phyloP scores from a whole-genome alignment of 1,140 invertebrate genomes.

The Drosophila parabipectinata region DNA sequence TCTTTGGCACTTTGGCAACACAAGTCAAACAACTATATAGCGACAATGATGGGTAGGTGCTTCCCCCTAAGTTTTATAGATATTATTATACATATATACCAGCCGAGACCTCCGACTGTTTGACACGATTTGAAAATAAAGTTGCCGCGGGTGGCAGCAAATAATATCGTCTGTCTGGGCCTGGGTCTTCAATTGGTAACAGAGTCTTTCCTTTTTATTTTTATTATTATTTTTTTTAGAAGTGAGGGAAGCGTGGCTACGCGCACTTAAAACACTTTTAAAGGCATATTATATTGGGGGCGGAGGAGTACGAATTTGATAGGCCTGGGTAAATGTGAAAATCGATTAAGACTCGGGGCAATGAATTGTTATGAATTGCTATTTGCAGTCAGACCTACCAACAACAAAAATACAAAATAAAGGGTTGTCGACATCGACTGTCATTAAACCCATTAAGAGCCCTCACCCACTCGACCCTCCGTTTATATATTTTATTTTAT shows the following conservation, averaged over 20 bases:
- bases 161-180: conserved; percentile 49
- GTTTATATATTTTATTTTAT: neutral
- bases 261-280: conserved; percentile 68
- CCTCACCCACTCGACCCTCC: no score
- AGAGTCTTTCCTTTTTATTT: conserved; percentile 9
- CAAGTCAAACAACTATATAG: conserved; percentile 29
- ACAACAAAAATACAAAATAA: neutral
- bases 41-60: neutral
- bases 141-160: conserved; percentile 38
- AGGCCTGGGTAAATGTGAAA: conserved; percentile 39
- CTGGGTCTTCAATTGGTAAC: neutral
- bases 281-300: conserved; percentile 47
- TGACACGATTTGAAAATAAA: conserved; percentile 75
- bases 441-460: conserved; percentile 33
- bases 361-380: conserved; percentile 47
- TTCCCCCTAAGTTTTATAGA: conserved; percentile 57
- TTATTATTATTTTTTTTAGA: neutral
- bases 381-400: neutral
- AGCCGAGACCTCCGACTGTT: conserved; percentile 42
- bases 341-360: conserved; percentile 54
- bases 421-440: conserved; percentile 23
- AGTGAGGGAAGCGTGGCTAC: conserved; percentile 54
- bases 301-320: conserved; percentile 35
- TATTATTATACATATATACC: conserved; percentile 56
- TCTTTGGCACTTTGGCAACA: conserved; percentile 55